Evolutionary conservation across 2,113 vertebrate species (phyloP).

Genomic region (Synodontis membranacea): DNA sequence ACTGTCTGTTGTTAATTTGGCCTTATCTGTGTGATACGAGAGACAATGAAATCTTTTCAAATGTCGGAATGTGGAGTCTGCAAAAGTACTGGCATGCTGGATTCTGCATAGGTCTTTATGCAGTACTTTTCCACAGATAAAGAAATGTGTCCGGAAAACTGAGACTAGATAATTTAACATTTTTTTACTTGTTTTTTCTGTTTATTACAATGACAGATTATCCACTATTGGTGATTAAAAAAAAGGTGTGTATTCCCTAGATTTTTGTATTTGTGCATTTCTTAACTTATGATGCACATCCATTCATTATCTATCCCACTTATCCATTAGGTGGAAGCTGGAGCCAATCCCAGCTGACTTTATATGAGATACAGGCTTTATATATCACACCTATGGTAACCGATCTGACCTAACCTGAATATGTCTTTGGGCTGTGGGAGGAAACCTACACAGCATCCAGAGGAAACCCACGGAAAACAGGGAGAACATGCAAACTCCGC

Average conservation of each 20-base stretch:
- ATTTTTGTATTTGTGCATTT: not conserved
- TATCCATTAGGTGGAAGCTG: too few relatives aligned
- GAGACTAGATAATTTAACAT: not conserved
- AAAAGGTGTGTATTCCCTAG: not conserved
- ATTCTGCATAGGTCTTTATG: not conserved
- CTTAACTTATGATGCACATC: too few relatives aligned
- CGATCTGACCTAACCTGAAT: too few relatives aligned
- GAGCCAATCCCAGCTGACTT: too few relatives aligned
- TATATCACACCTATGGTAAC: too few relatives aligned
- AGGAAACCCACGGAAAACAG: too few relatives aligned
- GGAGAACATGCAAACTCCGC: too few relatives aligned
- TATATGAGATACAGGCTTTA: too few relatives aligned
- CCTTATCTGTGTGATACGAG: not conserved
- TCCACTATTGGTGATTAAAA: not conserved
- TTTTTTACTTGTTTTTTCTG: not conserved
- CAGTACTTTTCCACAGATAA: not conserved
- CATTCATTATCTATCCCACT: too few relatives aligned
- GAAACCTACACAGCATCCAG: too few relatives aligned
- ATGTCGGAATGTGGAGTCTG: not conserved
- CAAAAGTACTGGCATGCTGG: not conserved
- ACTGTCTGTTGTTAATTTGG: not conserved
- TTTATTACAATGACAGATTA: not conserved
- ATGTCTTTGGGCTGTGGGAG: too few relatives aligned
- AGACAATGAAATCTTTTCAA: not conserved
- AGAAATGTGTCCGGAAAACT: not conserved